phyloP scores from a whole-genome alignment of 30 jellyfish, hydroid and myxozoan species.

The Pelagia noctiluca region DNA sequence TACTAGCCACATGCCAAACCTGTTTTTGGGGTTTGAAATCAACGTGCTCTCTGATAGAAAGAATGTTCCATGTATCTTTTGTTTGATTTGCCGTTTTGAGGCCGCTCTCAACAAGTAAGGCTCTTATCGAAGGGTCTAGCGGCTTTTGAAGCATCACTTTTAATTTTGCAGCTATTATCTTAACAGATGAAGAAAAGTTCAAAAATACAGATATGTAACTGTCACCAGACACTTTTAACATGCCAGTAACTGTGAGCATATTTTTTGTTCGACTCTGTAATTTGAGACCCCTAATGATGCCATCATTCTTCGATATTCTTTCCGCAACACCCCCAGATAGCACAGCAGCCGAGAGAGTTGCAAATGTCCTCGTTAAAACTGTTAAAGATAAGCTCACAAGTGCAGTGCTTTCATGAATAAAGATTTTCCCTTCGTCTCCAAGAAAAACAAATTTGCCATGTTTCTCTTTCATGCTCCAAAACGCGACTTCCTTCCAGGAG shows the following conservation, averaged over 20 bases:
- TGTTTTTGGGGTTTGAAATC: background rate
- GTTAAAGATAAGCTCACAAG: conserved; percentile 46
- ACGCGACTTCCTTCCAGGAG: conserved; percentile 17
- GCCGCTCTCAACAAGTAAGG: conserved; percentile 4
- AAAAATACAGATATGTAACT: conserved; percentile 45
- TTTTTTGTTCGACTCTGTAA: background rate
- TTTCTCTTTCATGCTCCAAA: conserved; percentile 37
- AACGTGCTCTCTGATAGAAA: background rate
- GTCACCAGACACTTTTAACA: conserved; percentile 15
- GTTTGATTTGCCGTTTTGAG: background rate
- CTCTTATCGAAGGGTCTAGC: conserved; percentile 12
- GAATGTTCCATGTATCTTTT: background rate
- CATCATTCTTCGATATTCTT: background rate
- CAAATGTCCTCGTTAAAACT: background rate
- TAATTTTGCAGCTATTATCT: conserved; percentile 16
- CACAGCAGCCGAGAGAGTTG: conserved; percentile 22
- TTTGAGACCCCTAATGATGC: conserved; percentile 11
- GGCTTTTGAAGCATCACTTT: conserved; percentile 29
- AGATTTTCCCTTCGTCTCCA: conserved; percentile 51
- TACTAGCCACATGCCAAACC: conserved; percentile 33
- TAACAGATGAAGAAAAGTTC: background rate
- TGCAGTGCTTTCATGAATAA: conserved; percentile 26
- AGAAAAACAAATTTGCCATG: conserved; percentile 11
- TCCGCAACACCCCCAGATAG: conserved; percentile 54
- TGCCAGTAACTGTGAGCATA: conserved; percentile 12